phyloP scores from a whole-genome alignment of 2,888 invertebrate genomes.

The Arrhopalites spinosus region DNA sequence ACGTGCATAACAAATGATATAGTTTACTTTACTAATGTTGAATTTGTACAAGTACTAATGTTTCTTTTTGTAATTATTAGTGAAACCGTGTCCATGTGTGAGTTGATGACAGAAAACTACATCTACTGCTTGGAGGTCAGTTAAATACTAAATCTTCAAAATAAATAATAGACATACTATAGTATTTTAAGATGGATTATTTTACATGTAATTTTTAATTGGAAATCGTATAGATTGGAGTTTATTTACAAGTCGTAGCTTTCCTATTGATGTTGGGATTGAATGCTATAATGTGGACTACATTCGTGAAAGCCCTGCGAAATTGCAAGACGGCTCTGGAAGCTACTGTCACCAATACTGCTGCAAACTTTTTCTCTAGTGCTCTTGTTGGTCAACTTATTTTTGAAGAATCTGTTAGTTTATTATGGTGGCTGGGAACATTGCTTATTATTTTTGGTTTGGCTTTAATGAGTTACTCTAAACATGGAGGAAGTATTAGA shows the following conservation, averaged over 20 bases:
- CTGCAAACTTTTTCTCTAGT: constrained; percentile 62
- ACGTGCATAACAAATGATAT: too few species aligned
- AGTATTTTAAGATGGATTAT: background rate
- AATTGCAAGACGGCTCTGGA: constrained; percentile 61
- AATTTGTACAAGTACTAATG: too few species aligned
- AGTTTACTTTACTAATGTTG: too few species aligned
- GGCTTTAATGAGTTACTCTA: constrained; percentile 63
- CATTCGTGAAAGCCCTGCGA: constrained; percentile 61
- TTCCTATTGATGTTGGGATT: constrained; percentile 51
- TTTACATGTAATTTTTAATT: background rate
- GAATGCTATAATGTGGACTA: constrained; percentile 62
- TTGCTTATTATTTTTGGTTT: constrained; percentile 72
- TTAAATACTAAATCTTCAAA: background rate
- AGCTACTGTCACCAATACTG: constrained; percentile 62
- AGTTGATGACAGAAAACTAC: constrained; percentile 43
- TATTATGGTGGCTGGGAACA: constrained; percentile 75
- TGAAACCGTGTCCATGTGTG: constrained; percentile 57
- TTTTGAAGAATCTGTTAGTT: constrained; percentile 72
- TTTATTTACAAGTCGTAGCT: constrained; percentile 56
- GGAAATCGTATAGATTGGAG: constrained; percentile 46
- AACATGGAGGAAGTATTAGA: constrained; percentile 44
- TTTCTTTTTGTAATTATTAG: too few species aligned
- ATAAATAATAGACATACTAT: background rate
- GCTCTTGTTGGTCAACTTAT: constrained; percentile 72
- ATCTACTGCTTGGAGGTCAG: constrained; percentile 16